Conservation (phyloP, 2,888 invertebrate genomes). For the Drosophila imparisetae region DNA sequence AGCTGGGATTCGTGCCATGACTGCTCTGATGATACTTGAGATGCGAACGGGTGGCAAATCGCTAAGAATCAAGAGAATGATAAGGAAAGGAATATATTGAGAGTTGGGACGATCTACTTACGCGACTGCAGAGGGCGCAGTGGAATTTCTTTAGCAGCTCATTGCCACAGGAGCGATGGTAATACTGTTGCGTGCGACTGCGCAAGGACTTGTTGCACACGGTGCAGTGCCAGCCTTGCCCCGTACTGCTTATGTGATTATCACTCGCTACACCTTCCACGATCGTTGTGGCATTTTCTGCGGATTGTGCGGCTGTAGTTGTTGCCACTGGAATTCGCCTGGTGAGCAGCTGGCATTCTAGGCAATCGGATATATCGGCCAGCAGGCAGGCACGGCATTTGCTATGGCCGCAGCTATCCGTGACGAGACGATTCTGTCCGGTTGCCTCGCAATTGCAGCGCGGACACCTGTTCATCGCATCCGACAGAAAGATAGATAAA, state of each 20-base stretch:
- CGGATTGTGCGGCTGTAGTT: background rate
- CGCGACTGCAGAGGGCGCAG: constrained; percentile 84
- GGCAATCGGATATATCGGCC: constrained; percentile 88
- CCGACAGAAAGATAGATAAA: background rate
- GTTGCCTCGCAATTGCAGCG: constrained; percentile 81
- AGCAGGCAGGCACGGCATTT: constrained; percentile 91
- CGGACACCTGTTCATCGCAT: constrained; percentile 57
- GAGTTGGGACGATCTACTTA: constrained; percentile 48
- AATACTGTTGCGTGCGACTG: constrained; percentile 88
- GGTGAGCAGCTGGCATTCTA: constrained; percentile 65
- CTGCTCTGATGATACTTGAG: constrained; percentile 89
- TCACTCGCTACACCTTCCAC: constrained; percentile 47
- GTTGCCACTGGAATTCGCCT: background rate
- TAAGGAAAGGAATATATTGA: background rate
- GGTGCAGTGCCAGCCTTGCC: constrained; percentile 85
- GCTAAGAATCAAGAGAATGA: constrained; percentile 83
- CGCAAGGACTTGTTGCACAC: constrained; percentile 89
- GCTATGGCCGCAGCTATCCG: constrained; percentile 90
- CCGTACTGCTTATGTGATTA: constrained; percentile 49
- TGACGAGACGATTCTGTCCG: constrained; percentile 88
- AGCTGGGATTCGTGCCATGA: constrained; percentile 36
- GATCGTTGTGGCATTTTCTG: background rate
- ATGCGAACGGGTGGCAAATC: constrained; percentile 90
- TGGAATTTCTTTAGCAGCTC: constrained; percentile 85
- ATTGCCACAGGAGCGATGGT: constrained; percentile 88